These are phyloP conservation scores for Tipula helvola DNA, from an alignment of 2,888 invertebrate species.

Conservation along the genomic window DNA sequence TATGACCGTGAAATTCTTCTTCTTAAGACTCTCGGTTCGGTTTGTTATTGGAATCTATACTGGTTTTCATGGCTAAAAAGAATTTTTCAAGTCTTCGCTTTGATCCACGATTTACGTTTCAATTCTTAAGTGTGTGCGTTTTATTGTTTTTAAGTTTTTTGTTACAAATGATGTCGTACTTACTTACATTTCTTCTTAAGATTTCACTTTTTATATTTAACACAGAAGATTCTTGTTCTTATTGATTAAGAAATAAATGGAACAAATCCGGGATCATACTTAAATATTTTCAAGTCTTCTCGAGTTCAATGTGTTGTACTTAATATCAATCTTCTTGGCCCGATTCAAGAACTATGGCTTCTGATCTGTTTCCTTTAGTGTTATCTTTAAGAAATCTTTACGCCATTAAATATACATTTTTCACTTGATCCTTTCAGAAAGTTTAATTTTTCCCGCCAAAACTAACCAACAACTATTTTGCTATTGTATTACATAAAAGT, in stretches of 20 bases:
- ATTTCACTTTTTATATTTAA: background rate
- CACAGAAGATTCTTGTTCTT: background rate
- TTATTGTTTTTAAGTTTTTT: background rate
- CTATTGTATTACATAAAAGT: too few species aligned
- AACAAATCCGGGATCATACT: background rate
- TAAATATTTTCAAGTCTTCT: too few species aligned
- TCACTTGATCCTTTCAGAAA: too few species aligned
- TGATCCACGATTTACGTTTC: background rate
- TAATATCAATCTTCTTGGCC: too few species aligned
- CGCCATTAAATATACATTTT: too few species aligned
- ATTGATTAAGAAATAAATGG: background rate
- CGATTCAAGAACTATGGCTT: too few species aligned
- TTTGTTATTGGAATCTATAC: conserved; percentile 10
- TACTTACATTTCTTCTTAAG: background rate
- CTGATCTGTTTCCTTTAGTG: too few species aligned
- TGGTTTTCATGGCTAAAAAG: background rate
- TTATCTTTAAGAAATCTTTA: too few species aligned
- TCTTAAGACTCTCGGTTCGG: background rate
- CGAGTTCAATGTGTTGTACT: too few species aligned
- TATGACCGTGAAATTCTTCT: conserved; percentile 9
- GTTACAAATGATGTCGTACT: background rate
- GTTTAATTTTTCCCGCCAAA: too few species aligned
- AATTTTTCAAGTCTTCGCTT: background rate
- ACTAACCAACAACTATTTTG: too few species aligned
- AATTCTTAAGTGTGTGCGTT: background rate